phyloP scores from a whole-genome alignment of 2,113 vertebrate species.

The Pteronura brasiliensis region DNA sequence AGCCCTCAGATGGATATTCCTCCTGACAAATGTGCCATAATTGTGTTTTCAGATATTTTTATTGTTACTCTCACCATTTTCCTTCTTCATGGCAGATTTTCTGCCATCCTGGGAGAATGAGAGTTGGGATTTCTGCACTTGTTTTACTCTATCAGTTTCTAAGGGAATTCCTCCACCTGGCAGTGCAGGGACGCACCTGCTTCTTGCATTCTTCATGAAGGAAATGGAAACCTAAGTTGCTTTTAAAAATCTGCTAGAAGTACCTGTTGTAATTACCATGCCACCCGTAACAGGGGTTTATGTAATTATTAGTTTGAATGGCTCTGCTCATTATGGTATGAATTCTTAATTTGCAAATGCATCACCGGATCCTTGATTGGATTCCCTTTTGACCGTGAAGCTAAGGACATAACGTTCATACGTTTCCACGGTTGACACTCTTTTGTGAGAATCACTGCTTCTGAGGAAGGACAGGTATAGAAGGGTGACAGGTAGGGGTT shows the following conservation, averaged over 20 bases:
- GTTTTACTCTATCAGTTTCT: not conserved
- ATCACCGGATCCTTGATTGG: conserved; percentile 60
- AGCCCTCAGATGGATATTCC: fast-evolving
- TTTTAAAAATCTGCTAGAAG: conserved; percentile 75
- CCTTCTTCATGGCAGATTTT: not conserved
- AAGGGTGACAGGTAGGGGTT: not conserved
- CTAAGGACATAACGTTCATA: conserved; percentile 56
- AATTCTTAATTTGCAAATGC: conserved; percentile 80
- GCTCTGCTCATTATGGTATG: conserved; percentile 75
- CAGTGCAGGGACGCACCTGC: conserved; percentile 55
- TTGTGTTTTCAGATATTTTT: not conserved
- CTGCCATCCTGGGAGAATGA: not conserved
- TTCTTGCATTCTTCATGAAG: conserved; percentile 41
- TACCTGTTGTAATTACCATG: conserved; percentile 81
- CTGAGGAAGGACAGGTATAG: not conserved
- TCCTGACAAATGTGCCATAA: fast-evolving
- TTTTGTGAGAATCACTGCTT: not conserved
- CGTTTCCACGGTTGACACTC: conserved; percentile 65
- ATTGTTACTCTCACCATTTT: not conserved
- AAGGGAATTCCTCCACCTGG: conserved; percentile 40
- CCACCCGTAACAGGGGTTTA: conserved; percentile 75
- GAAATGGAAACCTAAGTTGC: conserved; percentile 61
- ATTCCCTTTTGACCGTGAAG: conserved; percentile 72
- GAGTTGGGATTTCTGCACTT: not conserved
- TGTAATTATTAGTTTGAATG: conserved; percentile 85